These are phyloP conservation scores for Helarctos malayanus DNA, from an alignment of 2,797 vertebrate species.

Conservation along the genomic window DNA sequence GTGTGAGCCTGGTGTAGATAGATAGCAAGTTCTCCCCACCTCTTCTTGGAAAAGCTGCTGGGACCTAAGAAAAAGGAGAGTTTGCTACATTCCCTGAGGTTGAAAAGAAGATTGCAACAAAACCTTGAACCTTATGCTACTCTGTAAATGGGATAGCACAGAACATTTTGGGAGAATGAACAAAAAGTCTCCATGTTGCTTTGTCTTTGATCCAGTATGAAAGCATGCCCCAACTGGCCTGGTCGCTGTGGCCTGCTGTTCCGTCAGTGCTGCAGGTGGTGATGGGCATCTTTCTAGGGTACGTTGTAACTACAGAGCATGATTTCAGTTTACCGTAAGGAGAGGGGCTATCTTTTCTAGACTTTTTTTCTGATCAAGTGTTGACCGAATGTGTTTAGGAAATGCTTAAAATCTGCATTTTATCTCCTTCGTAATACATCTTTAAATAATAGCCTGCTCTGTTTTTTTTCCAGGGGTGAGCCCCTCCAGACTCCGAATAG, in stretches of 20 bases:
- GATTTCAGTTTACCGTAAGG: slow-evolving; percentile 7
- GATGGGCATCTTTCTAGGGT: not conserved
- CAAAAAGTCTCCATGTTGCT: not conserved
- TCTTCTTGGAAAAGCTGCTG: not conserved
- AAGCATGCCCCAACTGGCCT: not conserved
- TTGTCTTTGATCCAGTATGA: not conserved
- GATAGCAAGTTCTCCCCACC: not conserved
- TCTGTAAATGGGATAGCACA: slow-evolving; percentile 29
- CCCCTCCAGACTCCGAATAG: slow-evolving; percentile 95
- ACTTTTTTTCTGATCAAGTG: not conserved
- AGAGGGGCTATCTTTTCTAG: not conserved
- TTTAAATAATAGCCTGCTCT: slow-evolving; percentile 82
- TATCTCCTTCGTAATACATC: not conserved
- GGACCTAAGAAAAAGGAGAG: not conserved
- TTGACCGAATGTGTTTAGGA: slow-evolving; percentile 6
- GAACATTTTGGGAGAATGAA: not conserved
- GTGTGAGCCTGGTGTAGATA: not conserved
- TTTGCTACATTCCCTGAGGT: slow-evolving; percentile 43
- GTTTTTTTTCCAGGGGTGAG: slow-evolving; percentile 91
- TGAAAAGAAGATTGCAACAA: slow-evolving; percentile 16
- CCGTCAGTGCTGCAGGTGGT: not conserved
- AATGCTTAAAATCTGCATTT: slow-evolving; percentile 58
- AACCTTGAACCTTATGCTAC: not conserved
- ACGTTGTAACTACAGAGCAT: not conserved
- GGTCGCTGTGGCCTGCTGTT: not conserved